These are phyloP conservation scores for Stegodyphus dumicola DNA, from an alignment of 1,140 invertebrate species.

Conservation along the genomic window DNA sequence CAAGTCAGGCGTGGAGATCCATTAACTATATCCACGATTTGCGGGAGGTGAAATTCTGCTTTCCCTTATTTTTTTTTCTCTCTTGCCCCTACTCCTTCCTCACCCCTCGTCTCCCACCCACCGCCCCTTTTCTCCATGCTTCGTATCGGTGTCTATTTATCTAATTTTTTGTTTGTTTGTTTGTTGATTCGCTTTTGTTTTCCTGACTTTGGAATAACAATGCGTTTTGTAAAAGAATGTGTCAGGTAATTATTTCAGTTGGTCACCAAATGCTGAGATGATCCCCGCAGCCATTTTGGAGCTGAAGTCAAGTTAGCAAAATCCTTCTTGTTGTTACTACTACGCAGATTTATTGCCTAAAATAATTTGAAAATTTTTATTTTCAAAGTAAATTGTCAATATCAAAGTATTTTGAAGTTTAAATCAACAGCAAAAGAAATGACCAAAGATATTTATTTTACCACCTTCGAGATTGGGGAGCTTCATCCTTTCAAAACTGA, in stretches of 20 bases:
- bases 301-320: not conserved
- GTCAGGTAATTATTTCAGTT: slow-evolving; percentile 56
- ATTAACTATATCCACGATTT: slow-evolving; percentile 58
- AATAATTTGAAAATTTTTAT: not conserved
- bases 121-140: not conserved
- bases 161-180: slow-evolving; percentile 26
- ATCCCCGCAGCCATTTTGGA: slow-evolving; percentile 19
- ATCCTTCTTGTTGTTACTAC: not conserved
- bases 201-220: slow-evolving; percentile 60
- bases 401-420: not conserved
- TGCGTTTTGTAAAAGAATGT: slow-evolving; percentile 51
- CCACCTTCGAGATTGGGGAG: too few species aligned
- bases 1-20: slow-evolving; percentile 25
- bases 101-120: not conserved
- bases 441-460: too few species aligned
- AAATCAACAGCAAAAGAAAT: not conserved
- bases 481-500: too few species aligned
- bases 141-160: slow-evolving; percentile 56
- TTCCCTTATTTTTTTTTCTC: slow-evolving; percentile 4
- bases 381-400: not conserved
- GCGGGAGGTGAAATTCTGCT: not conserved
- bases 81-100: not conserved
- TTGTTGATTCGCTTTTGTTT: slow-evolving; percentile 56
- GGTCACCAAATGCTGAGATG: not conserved
- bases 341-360: not conserved